phyloP scores from a whole-genome alignment of 2,797 vertebrate genomes.

The Tauraco hartlaubi region DNA sequence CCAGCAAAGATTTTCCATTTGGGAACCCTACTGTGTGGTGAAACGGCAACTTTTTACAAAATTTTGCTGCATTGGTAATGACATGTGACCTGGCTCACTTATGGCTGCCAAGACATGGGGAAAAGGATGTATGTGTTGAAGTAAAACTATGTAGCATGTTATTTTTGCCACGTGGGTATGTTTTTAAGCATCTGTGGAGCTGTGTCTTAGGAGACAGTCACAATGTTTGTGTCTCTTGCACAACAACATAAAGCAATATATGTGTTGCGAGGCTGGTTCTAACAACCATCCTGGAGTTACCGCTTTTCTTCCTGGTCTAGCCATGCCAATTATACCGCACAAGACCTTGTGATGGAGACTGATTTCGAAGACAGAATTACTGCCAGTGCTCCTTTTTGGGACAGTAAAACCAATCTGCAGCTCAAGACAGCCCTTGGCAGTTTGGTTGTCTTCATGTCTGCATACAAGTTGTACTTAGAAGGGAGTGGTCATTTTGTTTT shows the following conservation, averaged over 20 bases:
- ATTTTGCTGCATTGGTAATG: not conserved
- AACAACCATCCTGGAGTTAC: not conserved
- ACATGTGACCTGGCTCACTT: not conserved
- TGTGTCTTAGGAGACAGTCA: not conserved
- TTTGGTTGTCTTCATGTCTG: not conserved
- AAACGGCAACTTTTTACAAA: not conserved
- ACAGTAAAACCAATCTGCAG: not conserved
- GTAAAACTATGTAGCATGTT: not conserved
- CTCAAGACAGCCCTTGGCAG: not conserved
- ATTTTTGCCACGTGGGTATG: not conserved
- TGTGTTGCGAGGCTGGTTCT: not conserved
- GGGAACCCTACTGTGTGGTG: not conserved
- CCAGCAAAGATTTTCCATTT: not conserved
- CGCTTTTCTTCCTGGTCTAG: not conserved
- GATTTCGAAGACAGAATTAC: not conserved
- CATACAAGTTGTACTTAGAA: not conserved
- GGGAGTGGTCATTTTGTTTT: not conserved
- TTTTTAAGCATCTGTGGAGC: not conserved
- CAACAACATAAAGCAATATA: rapidly evolving
- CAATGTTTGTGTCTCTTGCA: not conserved
- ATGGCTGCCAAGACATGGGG: not conserved
- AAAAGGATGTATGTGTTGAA: not conserved
- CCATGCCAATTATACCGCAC: not conserved
- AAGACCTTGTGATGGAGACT: not conserved
- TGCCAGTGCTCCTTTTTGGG: not conserved